These are phyloP conservation scores for Coregonus ussuriensis DNA, from an alignment of 2,797 vertebrate genomes.

Conservation along the genomic window DNA sequence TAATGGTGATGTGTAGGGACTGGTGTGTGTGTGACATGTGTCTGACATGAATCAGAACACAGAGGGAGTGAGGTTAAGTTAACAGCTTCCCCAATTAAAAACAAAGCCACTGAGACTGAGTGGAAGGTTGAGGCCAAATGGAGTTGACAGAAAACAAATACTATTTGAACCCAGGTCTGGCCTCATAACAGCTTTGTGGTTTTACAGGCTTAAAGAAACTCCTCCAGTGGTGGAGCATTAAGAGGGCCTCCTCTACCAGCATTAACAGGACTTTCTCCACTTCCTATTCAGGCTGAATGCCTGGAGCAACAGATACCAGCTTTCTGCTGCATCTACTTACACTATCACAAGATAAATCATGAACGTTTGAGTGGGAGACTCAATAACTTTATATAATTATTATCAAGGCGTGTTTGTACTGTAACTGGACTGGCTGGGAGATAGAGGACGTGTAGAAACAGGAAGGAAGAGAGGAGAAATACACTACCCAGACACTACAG, in stretches of 20 bases:
- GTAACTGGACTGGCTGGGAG: neutral
- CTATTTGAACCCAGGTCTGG: neutral
- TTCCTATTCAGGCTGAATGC: conserved; percentile 27
- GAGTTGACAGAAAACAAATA: neutral
- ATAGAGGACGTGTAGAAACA: conserved; percentile 16
- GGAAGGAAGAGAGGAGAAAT: conserved; percentile 17
- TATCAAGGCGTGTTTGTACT: neutral
- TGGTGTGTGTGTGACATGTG: neutral
- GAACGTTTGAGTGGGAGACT: conserved; percentile 29
- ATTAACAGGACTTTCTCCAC: conserved; percentile 11
- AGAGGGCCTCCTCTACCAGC: neutral
- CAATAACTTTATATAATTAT: conserved; percentile 29
- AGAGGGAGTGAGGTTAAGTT: neutral
- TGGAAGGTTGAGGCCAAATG: neutral
- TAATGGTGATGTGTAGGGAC: too few relatives aligned
- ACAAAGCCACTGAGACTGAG: neutral
- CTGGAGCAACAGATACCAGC: conserved; percentile 26
- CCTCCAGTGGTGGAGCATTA: neutral
- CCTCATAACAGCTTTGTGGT: neutral
- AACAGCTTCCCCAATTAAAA: neutral
- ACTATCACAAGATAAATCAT: conserved; percentile 40
- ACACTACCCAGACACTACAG: conserved; percentile 23
- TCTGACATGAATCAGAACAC: neutral
- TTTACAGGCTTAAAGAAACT: neutral
- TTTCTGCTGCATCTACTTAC: conserved; percentile 24